phyloP scores from a whole-genome alignment of 2,113 vertebrate genomes.

The Bubo scandiacus region DNA sequence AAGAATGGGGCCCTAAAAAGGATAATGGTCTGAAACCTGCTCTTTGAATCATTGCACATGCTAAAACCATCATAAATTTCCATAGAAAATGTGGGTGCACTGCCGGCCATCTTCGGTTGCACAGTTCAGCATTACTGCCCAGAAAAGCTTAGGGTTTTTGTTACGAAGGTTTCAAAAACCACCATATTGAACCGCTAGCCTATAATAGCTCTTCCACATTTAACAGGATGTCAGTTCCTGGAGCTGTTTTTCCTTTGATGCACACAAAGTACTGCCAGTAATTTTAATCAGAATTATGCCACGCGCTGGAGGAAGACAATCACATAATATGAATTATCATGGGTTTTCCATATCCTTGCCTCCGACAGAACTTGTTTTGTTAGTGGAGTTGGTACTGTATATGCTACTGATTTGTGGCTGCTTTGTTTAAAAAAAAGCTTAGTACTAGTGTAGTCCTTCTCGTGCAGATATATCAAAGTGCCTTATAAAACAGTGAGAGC shows the following conservation, averaged over 20 bases:
- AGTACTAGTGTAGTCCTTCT: neutral
- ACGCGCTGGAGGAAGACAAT: constrained; percentile 1
- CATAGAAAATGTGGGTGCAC: neutral
- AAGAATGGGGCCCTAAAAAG: neutral
- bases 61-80: neutral
- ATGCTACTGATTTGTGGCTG: neutral
- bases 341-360: neutral
- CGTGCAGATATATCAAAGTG: neutral
- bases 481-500: neutral
- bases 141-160: constrained; percentile 9
- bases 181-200: constrained; percentile 49
- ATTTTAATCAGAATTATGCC: constrained; percentile 55
- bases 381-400: neutral
- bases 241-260: constrained; percentile 65
- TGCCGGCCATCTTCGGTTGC: neutral
- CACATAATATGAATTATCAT: constrained; percentile 8
- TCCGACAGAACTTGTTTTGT: neutral
- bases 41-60: neutral
- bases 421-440: constrained; percentile 26
- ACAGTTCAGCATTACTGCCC: neutral
- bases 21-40: neutral
- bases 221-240: constrained; percentile 66
- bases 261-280: constrained; percentile 54
- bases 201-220: constrained; percentile 62
- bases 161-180: constrained; percentile 61